Evolutionary conservation across 2,113 vertebrate species (phyloP).

Genomic region (Formicarius rufipectus): DNA sequence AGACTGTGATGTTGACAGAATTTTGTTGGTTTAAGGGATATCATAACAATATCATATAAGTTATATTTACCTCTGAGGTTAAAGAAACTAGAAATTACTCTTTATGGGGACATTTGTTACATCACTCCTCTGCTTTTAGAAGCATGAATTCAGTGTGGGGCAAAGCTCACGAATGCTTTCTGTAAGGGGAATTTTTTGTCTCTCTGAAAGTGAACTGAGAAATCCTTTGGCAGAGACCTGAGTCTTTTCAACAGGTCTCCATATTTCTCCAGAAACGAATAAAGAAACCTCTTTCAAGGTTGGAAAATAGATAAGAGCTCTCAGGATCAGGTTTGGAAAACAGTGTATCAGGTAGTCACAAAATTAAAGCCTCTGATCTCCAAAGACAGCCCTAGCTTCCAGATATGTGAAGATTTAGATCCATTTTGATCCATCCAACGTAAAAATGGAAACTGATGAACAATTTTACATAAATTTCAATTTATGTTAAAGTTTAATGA

Average conservation of each 20-base stretch:
- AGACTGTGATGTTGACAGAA: not conserved
- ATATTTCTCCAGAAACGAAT: not conserved
- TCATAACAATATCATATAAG: not conserved
- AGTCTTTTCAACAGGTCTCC: not conserved
- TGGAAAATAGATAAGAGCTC: not conserved
- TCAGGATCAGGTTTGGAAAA: not conserved
- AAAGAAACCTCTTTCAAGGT: not conserved
- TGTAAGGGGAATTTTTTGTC: not conserved
- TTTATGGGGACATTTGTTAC: not conserved
- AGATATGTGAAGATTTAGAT: not conserved
- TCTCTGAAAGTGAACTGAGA: not conserved
- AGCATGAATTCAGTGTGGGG: accelerated
- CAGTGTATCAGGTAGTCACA: not conserved
- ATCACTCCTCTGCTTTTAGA: not conserved
- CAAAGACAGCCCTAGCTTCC: not conserved
- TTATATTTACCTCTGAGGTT: not conserved
- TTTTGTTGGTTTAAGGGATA: not conserved
- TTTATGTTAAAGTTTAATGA: not conserved
- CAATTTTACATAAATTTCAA: not conserved
- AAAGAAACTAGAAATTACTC: not conserved
- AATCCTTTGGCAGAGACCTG: not conserved
- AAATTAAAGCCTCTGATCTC: not conserved
- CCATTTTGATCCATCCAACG: not conserved
- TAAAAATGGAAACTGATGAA: not conserved
- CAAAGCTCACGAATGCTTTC: not conserved